These are phyloP conservation scores for Torymus auratus DNA, from an alignment of 2,888 invertebrate species.

Conservation along the genomic window DNA sequence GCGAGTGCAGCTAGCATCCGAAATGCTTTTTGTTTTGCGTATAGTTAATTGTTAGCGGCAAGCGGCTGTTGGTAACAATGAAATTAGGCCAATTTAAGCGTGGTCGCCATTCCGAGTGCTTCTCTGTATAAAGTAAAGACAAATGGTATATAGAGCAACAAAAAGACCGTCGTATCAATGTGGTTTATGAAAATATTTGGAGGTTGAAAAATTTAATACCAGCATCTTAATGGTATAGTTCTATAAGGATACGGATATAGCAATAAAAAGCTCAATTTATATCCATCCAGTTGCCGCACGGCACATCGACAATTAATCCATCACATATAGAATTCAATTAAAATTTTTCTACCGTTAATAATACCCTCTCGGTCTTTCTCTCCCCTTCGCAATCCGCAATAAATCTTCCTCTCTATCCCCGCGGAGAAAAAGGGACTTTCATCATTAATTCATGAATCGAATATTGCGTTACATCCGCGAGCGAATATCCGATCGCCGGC, in stretches of 20 bases:
- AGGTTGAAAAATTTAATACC: no score
- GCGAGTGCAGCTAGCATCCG: no score
- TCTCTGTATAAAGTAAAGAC: no score
- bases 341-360: neutral
- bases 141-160: no score
- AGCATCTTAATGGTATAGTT: no score
- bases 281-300: no score
- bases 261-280: no score
- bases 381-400: neutral
- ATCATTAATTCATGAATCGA: conserved; percentile 50
- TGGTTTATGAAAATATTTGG: no score
- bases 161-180: no score
- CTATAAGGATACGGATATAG: no score
- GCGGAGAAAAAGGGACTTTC: neutral
- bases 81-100: neutral
- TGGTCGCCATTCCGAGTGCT: neutral
- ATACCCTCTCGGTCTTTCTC: neutral
- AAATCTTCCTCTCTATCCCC: neutral
- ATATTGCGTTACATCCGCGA: conserved; percentile 41
- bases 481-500: conserved; percentile 14
- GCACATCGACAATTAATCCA: no score
- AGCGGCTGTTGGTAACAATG: neutral
- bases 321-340: neutral
- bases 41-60: neutral
- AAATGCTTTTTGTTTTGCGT: no score